Evolutionary conservation across 1,140 invertebrate genomes (phyloP).

Genomic region (Drosophila teissieri): DNA sequence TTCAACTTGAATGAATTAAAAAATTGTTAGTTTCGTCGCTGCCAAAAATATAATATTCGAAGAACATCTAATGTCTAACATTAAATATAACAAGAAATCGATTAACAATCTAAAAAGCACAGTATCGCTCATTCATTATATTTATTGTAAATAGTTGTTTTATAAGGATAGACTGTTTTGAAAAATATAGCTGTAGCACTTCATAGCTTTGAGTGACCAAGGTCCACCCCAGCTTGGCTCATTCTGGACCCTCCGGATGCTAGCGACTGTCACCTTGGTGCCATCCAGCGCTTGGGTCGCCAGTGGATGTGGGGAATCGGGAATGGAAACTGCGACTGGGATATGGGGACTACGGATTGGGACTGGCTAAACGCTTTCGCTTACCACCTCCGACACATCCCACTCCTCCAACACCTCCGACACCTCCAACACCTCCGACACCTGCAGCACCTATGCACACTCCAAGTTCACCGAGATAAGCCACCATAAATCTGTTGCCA

Average conservation of each 20-base stretch:
- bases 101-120: too few species aligned
- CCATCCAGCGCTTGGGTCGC: constrained; percentile 34
- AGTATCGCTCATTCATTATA: too few species aligned
- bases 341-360: background rate
- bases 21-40: too few species aligned
- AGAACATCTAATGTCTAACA: too few species aligned
- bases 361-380: constrained; percentile 50
- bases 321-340: background rate
- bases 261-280: constrained; percentile 70
- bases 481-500: constrained; percentile 84
- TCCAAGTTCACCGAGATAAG: constrained; percentile 79
- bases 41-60: too few species aligned
- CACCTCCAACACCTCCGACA: background rate
- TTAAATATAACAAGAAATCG: too few species aligned
- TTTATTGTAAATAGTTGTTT: too few species aligned
- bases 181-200: too few species aligned
- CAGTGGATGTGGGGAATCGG: background rate
- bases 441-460: constrained; percentile 35
- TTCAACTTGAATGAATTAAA: too few species aligned
- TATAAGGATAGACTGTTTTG: too few species aligned
- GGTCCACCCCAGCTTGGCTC: constrained; percentile 16
- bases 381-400: constrained; percentile 17
- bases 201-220: too few species aligned
- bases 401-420: too few species aligned
- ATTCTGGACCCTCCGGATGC: constrained; percentile 37